Evolutionary conservation across 2,797 vertebrate genomes (phyloP).

Genomic region (Onychomys arenicola): DNA sequence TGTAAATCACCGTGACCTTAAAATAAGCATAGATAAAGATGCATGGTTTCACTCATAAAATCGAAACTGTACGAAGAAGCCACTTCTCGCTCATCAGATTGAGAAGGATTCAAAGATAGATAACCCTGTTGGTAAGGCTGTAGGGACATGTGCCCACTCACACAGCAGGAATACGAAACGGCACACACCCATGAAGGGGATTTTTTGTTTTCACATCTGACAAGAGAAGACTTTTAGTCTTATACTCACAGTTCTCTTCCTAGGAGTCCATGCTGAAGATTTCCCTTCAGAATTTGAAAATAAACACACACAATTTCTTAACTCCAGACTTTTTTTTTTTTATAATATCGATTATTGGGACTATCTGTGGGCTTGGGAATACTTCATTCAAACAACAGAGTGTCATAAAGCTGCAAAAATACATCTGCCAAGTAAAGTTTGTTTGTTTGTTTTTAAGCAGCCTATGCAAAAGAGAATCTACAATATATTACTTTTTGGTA

Average conservation of each 20-base stretch:
- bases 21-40: background rate
- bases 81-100: background rate
- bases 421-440: too few species aligned
- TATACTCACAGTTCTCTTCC: background rate
- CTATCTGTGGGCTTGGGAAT: background rate
- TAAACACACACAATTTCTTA: background rate
- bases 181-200: background rate
- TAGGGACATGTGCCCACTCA: background rate
- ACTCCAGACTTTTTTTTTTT: constrained; percentile 18
- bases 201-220: background rate
- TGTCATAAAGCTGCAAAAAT: background rate
- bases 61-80: background rate
- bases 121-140: background rate
- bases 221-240: constrained; percentile 8
- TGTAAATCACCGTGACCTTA: background rate
- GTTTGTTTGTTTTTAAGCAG: background rate
- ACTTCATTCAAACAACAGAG: background rate
- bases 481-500: background rate
- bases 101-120: background rate
- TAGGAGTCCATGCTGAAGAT: background rate
- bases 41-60: background rate
- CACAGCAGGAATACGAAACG: background rate
- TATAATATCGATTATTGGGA: constrained; percentile 12
- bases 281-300: constrained; percentile 19
- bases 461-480: background rate